Evolutionary conservation across 2,113 vertebrate species (phyloP), one percentile per base, ranked within the genome.

Genomic region (Notiomystis cincta): DNA sequence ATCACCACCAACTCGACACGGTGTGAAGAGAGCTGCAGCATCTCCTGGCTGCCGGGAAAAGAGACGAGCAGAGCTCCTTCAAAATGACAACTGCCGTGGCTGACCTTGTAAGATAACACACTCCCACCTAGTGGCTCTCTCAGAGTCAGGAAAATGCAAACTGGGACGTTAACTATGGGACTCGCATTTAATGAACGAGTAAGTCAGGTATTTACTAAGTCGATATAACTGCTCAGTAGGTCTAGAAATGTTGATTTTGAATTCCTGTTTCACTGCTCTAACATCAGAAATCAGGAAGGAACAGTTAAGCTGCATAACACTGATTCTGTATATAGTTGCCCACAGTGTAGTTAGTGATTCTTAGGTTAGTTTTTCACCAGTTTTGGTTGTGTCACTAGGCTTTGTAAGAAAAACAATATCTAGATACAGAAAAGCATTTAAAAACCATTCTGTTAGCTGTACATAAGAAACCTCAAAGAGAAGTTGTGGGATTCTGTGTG

Each of bases 71-170:
- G 15, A 40, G 4, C 17, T 30, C 12, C 15, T 71, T 22, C 27
- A 33, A 51, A 42, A 40, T 2, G 23, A 3, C 50, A 69, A 9
- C 5, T 7, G n/a, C 27, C 2, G 8, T 4, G 11, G n/a, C 4
- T 54, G 38, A 45, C 19, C 45, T 90, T 50, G 42, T 30, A 38
- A 93, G 35, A 84, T 47, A 90, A 93, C 47, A 82, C 51, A 95
- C 89, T 92, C 82, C 96, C 96, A 97, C 75, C 96, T 97, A 97
- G 90, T 64, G 97, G 93, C 37, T 80, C 15, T n/a, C 31, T 9
- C 10, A 8, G 6, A 6, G 23, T 40, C 53, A 7, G 66, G 44
- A 82, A 84, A 71, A 71, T 8, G 38, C 35, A n/a, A 76, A 67
- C 0, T 10, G 10, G 3, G 33, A 54, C 13, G 30, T 31, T 40